A percentile compares a stretch with the other conserved stretches of the same genome.
Evolutionary conservation across 2,888 invertebrate genomes (phyloP).

Genomic region (Nemoura dubitans): DNA sequence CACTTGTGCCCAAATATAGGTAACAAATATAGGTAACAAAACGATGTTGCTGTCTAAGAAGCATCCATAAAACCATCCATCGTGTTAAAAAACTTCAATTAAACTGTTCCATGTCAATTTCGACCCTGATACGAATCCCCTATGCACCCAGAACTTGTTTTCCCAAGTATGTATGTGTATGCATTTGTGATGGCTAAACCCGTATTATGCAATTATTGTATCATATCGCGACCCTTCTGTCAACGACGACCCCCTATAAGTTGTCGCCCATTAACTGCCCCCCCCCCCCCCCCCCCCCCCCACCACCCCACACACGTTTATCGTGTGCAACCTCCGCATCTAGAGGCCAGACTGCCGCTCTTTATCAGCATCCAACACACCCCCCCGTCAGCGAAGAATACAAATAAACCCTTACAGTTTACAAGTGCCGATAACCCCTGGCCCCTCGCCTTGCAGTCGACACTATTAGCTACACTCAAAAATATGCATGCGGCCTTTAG

Average conservation of each 20-base stretch:
- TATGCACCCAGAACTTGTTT: neutral
- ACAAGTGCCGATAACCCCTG: neutral
- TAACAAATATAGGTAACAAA: no score
- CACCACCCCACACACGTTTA: neutral
- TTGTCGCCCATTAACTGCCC: neutral
- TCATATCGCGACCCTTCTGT: conserved; percentile 9
- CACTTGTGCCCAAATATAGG: no score
- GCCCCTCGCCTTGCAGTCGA: neutral
- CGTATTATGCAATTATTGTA: conserved; percentile 7
- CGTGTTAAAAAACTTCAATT: no score
- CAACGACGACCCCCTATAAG: conserved; percentile 14
- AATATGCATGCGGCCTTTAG: neutral
- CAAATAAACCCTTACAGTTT: conserved; percentile 17
- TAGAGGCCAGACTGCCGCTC: neutral
- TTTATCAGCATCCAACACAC: conserved; percentile 16
- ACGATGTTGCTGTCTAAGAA: no score
- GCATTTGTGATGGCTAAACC: neutral
- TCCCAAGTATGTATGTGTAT: neutral
- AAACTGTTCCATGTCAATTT: no score
- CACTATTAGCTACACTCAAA: conserved; percentile 5
- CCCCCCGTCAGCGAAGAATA: neutral
- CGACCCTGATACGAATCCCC: no score
- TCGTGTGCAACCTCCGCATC: neutral
- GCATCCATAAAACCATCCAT: no score
- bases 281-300: neutral